These are phyloP conservation scores for Phrynosoma blainvillii DNA, from an alignment of 2,113 vertebrate genomes.

Conservation along the genomic window DNA sequence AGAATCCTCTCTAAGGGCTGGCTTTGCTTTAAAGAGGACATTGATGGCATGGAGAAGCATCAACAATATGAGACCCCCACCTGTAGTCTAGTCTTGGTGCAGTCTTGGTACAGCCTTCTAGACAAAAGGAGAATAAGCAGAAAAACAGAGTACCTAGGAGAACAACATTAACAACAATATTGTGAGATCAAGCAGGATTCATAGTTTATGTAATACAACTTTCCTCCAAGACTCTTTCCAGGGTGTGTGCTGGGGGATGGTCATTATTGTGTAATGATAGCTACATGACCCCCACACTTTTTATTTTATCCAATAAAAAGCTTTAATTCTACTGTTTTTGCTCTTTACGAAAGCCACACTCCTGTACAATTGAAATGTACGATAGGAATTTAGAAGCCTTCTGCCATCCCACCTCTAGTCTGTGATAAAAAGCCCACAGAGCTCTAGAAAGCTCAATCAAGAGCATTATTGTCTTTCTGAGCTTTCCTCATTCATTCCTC, in stretches of 20 bases:
- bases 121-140: not conserved
- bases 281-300: too few species aligned
- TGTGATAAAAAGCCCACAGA: not conserved
- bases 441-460: not conserved
- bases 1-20: not conserved
- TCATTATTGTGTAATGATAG: not conserved
- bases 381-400: not conserved
- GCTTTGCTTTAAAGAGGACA: not conserved
- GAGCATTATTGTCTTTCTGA: not conserved
- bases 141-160: not conserved
- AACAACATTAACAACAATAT: not conserved
- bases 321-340: not conserved
- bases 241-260: too few species aligned
- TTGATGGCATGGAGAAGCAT: not conserved
- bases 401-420: not conserved
- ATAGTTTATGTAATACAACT: not conserved
- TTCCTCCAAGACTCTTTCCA: not conserved
- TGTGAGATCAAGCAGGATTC: not conserved
- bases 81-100: too few species aligned
- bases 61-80: not conserved
- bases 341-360: too few species aligned
- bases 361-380: not conserved
- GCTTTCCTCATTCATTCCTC: not conserved
- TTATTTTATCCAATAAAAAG: not conserved
- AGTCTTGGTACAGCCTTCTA: not conserved